Evolutionary conservation across 2,888 invertebrate species (phyloP).

Genomic region (Drosophila tripunctata): DNA sequence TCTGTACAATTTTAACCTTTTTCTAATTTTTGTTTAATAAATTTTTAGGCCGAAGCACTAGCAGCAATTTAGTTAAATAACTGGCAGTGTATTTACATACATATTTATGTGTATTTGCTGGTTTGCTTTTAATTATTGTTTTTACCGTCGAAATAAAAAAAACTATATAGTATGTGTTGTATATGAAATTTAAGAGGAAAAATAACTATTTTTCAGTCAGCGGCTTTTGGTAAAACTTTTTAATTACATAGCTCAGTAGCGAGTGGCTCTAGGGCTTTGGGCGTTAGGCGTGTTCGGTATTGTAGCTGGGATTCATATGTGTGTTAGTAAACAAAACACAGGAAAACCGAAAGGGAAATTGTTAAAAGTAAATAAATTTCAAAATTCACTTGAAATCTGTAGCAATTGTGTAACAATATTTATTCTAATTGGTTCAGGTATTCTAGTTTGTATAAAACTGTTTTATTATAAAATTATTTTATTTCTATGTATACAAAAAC

Average conservation of each 20-base stretch:
- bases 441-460: too few species aligned
- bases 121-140: conserved; percentile 50
- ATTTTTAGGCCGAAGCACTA: conserved; percentile 13
- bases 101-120: background rate
- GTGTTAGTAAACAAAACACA: conserved; percentile 9
- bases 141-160: conserved; percentile 33
- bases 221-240: conserved; percentile 56
- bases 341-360: conserved; percentile 5
- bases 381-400: background rate
- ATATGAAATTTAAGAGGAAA: conserved; percentile 8
- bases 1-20: background rate
- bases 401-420: too few species aligned
- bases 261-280: conserved; percentile 2
- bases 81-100: conserved; percentile 1
- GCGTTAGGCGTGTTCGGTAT: too few species aligned
- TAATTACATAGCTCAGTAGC: conserved; percentile 61
- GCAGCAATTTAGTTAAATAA: conserved; percentile 33
- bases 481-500: too few species aligned
- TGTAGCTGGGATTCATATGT: conserved; percentile 15
- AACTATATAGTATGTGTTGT: background rate
- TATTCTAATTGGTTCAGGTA: background rate
- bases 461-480: too few species aligned
- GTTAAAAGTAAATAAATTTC: background rate
- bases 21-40: conserved; percentile 4
- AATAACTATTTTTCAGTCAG: conserved; percentile 30